Percentiles rank a stretch among this genome's conserved stretches.
Conservation (phyloP, 2,888 invertebrate species). For the Melanostoma mellinum region DNA sequence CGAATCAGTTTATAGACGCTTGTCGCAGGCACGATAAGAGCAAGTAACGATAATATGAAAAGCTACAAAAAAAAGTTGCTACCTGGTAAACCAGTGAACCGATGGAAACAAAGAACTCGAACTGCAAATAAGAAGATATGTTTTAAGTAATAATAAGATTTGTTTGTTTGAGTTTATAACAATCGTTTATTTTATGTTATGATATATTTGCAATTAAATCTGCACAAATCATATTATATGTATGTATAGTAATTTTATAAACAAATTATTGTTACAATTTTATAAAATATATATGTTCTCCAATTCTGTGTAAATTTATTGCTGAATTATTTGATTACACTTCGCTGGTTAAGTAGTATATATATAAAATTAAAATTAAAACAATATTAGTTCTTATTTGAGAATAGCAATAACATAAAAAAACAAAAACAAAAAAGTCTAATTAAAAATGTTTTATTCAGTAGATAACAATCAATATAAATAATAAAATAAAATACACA, state of each 20-base stretch:
- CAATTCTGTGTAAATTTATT: constrained; percentile 39
- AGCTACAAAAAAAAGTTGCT: no score
- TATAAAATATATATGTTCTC: constrained; percentile 63
- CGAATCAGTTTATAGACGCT: no score
- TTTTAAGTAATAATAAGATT: no score
- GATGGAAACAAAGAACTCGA: no score
- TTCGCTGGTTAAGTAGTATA: constrained; percentile 16
- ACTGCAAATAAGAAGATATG: no score
- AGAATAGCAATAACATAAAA: constrained; percentile 36
- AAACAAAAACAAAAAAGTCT: constrained; percentile 34
- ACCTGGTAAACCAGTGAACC: no score
- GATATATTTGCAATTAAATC: constrained; percentile 51
- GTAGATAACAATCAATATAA: constrained; percentile 71
- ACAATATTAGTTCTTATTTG: constrained; percentile 1
- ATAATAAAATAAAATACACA: constrained; percentile 64
- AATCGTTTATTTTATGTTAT: constrained; percentile 65
- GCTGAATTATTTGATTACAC: constrained; percentile 44
- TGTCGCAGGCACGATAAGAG: no score
- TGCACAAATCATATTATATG: constrained; percentile 40
- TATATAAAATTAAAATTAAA: constrained; percentile 35
- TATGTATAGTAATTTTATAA: constrained; percentile 36
- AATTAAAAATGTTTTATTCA: constrained; percentile 63
- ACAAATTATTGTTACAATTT: constrained; percentile 53
- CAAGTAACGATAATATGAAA: no score
- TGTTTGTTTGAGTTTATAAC: constrained; percentile 52